Conservation (phyloP, 2,888 invertebrate genomes). For the Onchidella celtica region DNA sequence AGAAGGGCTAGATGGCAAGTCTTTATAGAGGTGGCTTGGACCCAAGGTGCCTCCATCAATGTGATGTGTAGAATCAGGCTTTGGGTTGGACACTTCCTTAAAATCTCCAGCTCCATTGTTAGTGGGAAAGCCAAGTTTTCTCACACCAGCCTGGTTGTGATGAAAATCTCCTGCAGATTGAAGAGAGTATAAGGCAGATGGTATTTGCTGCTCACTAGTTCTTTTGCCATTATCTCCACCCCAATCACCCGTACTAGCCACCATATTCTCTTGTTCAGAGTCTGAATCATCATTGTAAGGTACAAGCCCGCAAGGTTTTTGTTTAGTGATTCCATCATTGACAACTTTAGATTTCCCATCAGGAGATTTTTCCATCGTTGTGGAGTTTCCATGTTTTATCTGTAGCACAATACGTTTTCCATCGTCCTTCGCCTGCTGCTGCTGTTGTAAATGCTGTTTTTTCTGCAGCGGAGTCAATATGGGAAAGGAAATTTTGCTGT, state of each 20-base stretch:
- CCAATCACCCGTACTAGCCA: not conserved
- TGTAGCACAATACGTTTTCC: slow-evolving; percentile 74
- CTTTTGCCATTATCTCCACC: not conserved
- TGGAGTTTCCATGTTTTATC: slow-evolving; percentile 77
- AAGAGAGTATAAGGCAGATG: too few relatives aligned
- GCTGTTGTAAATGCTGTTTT: slow-evolving; percentile 28
- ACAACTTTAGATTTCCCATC: slow-evolving; percentile 69
- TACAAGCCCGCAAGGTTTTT: slow-evolving; percentile 68
- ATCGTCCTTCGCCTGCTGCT: slow-evolving; percentile 40
- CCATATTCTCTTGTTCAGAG: slow-evolving; percentile 59
- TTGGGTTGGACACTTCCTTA: not conserved
- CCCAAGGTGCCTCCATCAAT: not conserved
- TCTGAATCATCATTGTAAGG: slow-evolving; percentile 79
- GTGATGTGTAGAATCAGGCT: not conserved
- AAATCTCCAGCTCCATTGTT: slow-evolving; percentile 10
- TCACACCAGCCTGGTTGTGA: slow-evolving; percentile 14
- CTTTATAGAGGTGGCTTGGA: not conserved
- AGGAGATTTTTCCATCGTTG: slow-evolving; percentile 69
- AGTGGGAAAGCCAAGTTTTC: slow-evolving; percentile 15
- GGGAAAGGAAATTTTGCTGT: slow-evolving; percentile 72
- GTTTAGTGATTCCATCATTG: slow-evolving; percentile 60
- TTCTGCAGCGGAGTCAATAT: slow-evolving; percentile 53
- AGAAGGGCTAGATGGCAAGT: not conserved
- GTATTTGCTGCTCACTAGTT: too few relatives aligned
- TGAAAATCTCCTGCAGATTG: slow-evolving; percentile 35